Evolutionary conservation across 2,888 invertebrate genomes (phyloP), one percentile per base, ranked within the genome.

Genomic region (Cephonodes hylas): DNA sequence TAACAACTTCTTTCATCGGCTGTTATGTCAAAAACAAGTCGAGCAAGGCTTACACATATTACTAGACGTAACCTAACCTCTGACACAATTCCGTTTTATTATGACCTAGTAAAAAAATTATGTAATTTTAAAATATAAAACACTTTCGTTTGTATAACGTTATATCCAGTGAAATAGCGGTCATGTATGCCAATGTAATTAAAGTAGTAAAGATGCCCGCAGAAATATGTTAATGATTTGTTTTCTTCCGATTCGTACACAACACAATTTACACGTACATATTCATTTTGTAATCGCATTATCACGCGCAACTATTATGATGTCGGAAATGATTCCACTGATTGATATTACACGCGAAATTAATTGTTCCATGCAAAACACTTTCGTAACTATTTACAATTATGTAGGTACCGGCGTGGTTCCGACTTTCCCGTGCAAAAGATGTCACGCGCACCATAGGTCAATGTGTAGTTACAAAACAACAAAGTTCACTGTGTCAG

Each of bases 91-190:
- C 59, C 67, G 67, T 65, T 70, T 68, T 68, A 67, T 53, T 69
- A 10, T 72, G 79, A 76, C 82, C 83, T 78, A 85, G 77, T 70
- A 81, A 81, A 80, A n/a, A 64, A 57, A 66, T 89, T 88, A 84
- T 79, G 82, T 76, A 89, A 89, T 75, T 63, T 53, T 65, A 72
- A 74, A 70, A 74, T 72, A 70, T 73, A 67, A 68, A 79, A 79
- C 75, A 77, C 81, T 76, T 80, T 79, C 75, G 74, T 83, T 81
- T 80, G 79, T 80, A 76, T 77, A 81, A 83, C 76, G 68, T 66
- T 76, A 75, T 66, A 63, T 31, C 70, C 70, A 64, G 69, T 71
- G 69, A 70, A 69, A 79, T 74, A 68, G 65, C 71, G 70, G 71
- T 74, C 72, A 67, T 58, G 63, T 59, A 66, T 71, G 64, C 69